A percentile compares a stretch with the other conserved stretches of the same genome.
These are phyloP conservation scores for Calameuta idolon DNA, from an alignment of 2,888 invertebrate species.

Conservation along the genomic window DNA sequence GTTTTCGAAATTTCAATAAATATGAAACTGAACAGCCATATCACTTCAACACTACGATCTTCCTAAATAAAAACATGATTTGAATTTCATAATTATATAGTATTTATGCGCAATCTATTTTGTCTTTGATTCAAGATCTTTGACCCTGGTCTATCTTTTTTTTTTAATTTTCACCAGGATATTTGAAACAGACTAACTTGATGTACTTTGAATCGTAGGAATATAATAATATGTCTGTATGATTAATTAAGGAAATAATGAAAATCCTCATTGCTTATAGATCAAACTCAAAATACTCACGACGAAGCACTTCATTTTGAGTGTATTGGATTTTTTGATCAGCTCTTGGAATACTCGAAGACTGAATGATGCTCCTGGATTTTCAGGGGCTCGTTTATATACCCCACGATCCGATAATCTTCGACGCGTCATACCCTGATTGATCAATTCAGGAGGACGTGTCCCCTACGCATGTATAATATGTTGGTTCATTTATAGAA, in stretches of 20 bases:
- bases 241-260: neutral
- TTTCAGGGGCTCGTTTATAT: conserved; percentile 55
- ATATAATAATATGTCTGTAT: neutral
- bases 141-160: too few relatives aligned
- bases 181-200: neutral
- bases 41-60: neutral
- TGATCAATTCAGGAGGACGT: conserved; percentile 52
- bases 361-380: conserved; percentile 56
- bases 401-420: conserved; percentile 40
- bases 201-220: neutral
- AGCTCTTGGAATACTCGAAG: conserved; percentile 37
- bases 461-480: conserved; percentile 12
- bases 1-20: conserved; percentile 1
- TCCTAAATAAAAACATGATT: neutral
- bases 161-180: neutral
- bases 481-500: neutral
- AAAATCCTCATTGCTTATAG: neutral
- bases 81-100: neutral
- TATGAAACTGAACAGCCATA: neutral
- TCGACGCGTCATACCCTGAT: conserved; percentile 47
- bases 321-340: conserved; percentile 31
- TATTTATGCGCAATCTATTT: too few relatives aligned
- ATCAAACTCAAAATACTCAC: conserved; percentile 45
- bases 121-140: too few relatives aligned
- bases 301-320: conserved; percentile 55